phyloP scores from a whole-genome alignment of 2,797 vertebrate species.

The Microctenopoma lineatum region DNA sequence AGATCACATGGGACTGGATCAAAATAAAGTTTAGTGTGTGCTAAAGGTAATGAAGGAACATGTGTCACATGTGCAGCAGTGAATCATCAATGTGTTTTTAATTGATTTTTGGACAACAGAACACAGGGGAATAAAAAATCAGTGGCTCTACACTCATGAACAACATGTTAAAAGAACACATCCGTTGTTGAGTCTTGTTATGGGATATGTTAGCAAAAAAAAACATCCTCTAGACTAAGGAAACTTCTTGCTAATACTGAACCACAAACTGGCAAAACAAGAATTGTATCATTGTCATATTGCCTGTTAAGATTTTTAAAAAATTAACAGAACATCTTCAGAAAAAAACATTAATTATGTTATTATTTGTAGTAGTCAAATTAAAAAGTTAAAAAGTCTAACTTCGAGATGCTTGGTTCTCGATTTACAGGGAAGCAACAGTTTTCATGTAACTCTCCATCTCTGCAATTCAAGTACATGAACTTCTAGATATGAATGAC shows the following conservation, averaged over 20 bases:
- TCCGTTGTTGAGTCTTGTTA: neutral
- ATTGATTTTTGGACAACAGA: neutral
- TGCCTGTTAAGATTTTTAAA: neutral
- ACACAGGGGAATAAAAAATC: neutral
- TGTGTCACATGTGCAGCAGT: neutral
- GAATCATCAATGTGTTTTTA: neutral
- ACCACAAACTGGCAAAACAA: neutral
- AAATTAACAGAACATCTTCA: no score
- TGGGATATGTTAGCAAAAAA: neutral
- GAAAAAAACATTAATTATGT: no score
- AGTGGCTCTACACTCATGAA: neutral
- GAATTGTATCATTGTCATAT: no score
- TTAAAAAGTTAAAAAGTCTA: no score
- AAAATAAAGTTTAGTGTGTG: conserved; percentile 1
- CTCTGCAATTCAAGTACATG: conserved; percentile 3
- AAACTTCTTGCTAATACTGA: neutral
- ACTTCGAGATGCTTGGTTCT: neutral
- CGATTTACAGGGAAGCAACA: neutral
- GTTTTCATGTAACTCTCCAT: neutral
- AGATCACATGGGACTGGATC: neutral
- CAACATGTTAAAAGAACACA: neutral
- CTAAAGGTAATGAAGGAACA: neutral
- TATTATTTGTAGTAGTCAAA: no score
- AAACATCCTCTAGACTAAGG: neutral
- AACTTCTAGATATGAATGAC: conserved; percentile 12